Percentiles rank a stretch among this genome's conserved stretches.
These are phyloP conservation scores for Megaustenia siamemsis DNA, from an alignment of 2,888 invertebrate species.

Conservation along the genomic window DNA sequence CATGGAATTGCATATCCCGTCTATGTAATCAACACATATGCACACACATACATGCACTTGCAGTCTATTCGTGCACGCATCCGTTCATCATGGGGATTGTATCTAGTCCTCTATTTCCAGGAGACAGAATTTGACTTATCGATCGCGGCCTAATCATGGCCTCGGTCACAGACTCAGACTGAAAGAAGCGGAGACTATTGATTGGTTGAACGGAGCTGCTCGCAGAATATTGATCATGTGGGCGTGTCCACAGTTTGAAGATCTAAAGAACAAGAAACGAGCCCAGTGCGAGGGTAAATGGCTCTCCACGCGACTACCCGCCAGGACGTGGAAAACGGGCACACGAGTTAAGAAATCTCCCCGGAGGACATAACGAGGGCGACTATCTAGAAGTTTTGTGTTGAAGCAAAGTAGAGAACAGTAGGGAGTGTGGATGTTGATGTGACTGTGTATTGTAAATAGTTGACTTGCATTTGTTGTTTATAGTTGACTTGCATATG, in stretches of 20 bases:
- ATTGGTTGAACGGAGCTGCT: not conserved
- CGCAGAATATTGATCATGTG: not conserved
- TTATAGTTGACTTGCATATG: no score
- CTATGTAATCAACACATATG: not conserved
- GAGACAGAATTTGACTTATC: not conserved
- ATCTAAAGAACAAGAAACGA: not conserved
- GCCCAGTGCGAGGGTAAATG: not conserved
- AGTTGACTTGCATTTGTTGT: no score
- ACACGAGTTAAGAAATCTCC: not conserved
- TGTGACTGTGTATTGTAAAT: no score
- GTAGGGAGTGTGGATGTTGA: no score
- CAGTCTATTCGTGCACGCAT: not conserved
- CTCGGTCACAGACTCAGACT: no score
- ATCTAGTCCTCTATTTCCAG: not conserved
- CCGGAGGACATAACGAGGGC: not conserved
- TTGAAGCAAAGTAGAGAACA: no score
- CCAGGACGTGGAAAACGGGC: not conserved
- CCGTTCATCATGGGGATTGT: not conserved
- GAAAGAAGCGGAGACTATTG: constrained; percentile 14
- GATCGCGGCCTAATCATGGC: not conserved
- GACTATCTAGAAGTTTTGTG: not conserved
- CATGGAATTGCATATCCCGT: no score
- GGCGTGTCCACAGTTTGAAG: constrained; percentile 20
- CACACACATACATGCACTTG: not conserved
- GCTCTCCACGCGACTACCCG: not conserved